phyloP scores from a whole-genome alignment of 2,113 vertebrate genomes.

The Globicephala melas region DNA sequence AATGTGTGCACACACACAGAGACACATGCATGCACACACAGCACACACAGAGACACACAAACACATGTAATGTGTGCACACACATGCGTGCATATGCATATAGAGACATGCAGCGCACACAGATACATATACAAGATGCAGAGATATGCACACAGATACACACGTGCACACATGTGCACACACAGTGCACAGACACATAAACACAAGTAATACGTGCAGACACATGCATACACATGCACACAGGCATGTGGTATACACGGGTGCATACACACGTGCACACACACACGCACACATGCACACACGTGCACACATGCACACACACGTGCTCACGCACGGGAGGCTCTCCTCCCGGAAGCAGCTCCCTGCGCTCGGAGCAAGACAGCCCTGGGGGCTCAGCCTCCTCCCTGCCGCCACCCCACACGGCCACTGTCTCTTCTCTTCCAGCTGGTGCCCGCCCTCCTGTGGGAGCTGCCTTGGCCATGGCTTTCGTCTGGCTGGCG shows the following conservation, averaged over 20 bases:
- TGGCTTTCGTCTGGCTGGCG: not conserved
- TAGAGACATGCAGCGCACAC: accelerated
- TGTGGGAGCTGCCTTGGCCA: accelerated
- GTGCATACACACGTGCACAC: not conserved
- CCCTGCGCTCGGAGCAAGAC: accelerated
- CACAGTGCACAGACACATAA: accelerated
- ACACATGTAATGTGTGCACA: accelerated
- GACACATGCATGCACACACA: too few relatives aligned
- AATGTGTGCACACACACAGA: accelerated
- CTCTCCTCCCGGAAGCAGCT: not conserved
- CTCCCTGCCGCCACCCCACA: accelerated
- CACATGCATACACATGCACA: too few relatives aligned
- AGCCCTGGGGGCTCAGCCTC: too few relatives aligned
- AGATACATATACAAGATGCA: accelerated
- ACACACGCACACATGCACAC: accelerated
- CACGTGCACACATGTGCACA: accelerated
- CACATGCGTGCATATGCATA: too few relatives aligned
- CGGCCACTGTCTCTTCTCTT: not conserved
- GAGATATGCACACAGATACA: accelerated
- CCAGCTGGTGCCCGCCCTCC: not conserved
- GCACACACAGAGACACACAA: accelerated
- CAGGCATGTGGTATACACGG: too few relatives aligned
- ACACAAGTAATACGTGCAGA: not conserved
- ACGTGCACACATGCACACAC: accelerated
- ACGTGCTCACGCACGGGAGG: accelerated